Percentiles rank a stretch among this genome's conserved stretches.
These are phyloP conservation scores for Yponomeuta evonymella DNA, from an alignment of 2,888 invertebrate species.

Conservation along the genomic window DNA sequence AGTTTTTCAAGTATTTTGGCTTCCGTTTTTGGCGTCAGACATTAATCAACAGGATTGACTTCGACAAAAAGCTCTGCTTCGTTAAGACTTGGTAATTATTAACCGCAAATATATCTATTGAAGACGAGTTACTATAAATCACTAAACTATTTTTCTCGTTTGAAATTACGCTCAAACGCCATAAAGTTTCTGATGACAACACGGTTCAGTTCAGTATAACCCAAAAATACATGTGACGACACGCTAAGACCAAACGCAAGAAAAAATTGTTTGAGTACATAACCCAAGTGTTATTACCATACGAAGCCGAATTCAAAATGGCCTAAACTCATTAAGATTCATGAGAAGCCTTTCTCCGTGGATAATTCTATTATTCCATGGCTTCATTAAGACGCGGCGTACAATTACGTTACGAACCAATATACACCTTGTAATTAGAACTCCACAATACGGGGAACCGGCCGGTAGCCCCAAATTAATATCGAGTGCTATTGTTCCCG, in stretches of 20 bases:
- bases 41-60: constrained; percentile 46
- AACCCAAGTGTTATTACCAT: not conserved
- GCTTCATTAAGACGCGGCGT: not conserved
- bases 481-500: not conserved
- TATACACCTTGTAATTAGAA: not conserved
- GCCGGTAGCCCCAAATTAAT: not conserved
- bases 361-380: not conserved
- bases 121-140: no score
- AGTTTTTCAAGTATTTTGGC: constrained; percentile 65
- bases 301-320: not conserved
- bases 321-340: not conserved
- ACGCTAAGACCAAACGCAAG: not conserved
- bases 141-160: no score
- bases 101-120: not conserved
- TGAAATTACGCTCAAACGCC: no score
- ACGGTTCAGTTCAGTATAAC: no score
- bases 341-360: not conserved
- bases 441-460: not conserved
- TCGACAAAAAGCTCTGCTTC: not conserved
- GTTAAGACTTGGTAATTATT: not conserved
- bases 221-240: no score
- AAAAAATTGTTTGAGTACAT: not conserved
- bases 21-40: constrained; percentile 56
- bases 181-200: no score
- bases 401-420: not conserved